Evolutionary conservation across 2,113 vertebrate species (phyloP), one percentile per base, ranked within the genome.

Genomic region (Vulpes lagopus): DNA sequence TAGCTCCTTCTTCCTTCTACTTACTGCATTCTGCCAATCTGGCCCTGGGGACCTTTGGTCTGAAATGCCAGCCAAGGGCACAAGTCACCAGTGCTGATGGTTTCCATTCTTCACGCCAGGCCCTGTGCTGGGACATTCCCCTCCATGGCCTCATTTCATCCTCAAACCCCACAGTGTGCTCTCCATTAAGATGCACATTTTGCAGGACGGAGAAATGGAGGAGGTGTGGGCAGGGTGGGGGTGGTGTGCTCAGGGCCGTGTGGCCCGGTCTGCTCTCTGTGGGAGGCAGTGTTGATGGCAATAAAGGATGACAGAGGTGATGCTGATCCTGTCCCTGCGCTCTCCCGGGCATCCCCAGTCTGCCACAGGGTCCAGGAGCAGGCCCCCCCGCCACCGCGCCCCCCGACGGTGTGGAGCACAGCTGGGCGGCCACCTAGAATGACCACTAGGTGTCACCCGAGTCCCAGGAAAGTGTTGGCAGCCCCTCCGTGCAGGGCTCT

Each of bases 371-470:
- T 51, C 43, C 16, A 0, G 43, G 49, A 71, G 57, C 74, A 25
- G 30, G 11, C 43, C 38, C 38, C 38, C 38, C 38, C 38, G n/a
- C 35, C 35, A 35, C 35, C 35, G 35, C 35, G 35, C 35, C 35
- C 38, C 38, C 12, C 0, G 20, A 20, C 35, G 14, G 12, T 1
- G 7, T 51, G 67, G n/a, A 27, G 19, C 19, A 4, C 0, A 67
- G 57, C n/a, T 32, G 0, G 14, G 67, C 22, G 30, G 79, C 94
- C 67, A 94, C 57, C 51, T 0, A 9, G 15, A 17, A 5, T 51
- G 53, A 30, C 95, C 98, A 91, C 92, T 53, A 95, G 98, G 97
- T 92, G 98, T 87, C 96, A 8, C 94, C 80, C 87, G 38, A 71
- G 64, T 12, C n/a, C 87, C 78, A 84, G 79, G 87, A 85, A 96